Evolutionary conservation across 2,113 vertebrate genomes (phyloP).

Genomic region (Ochotona curzoniae): DNA sequence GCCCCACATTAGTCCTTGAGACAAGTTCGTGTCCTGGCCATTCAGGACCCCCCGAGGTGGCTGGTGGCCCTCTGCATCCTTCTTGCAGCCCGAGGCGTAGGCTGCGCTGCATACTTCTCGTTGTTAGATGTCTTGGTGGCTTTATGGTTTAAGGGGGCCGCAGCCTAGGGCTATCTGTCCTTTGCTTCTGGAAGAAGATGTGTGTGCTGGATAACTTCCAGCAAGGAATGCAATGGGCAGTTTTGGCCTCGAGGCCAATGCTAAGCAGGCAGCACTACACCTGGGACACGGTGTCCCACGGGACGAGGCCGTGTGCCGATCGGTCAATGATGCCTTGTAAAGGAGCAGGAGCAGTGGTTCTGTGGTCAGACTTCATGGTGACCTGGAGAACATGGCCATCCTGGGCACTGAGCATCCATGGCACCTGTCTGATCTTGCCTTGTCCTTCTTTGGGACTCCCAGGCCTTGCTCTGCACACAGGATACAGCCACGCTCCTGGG

Average conservation of each 20-base stretch:
- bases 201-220: rapidly evolving
- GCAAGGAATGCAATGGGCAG: rapidly evolving
- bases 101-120: not conserved
- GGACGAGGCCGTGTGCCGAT: not conserved
- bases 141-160: not conserved
- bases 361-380: not conserved
- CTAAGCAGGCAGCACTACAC: not conserved
- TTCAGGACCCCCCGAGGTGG: not conserved
- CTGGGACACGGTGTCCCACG: not conserved
- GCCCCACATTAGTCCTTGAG: not conserved
- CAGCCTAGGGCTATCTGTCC: rapidly evolving
- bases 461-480: not conserved
- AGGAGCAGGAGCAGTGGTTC: not conserved
- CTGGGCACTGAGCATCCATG: not conserved
- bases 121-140: not conserved
- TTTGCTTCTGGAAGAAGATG: not conserved
- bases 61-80: not conserved
- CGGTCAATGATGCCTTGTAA: not conserved
- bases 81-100: not conserved
- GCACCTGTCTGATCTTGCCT: rapidly evolving
- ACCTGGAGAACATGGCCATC: not conserved
- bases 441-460: not conserved
- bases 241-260: rapidly evolving
- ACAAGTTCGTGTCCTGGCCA: not conserved
- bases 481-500: not conserved